Evolutionary conservation across 2,113 vertebrate species (phyloP), one percentile per base, ranked within the genome.

Genomic region (Cepphus grylle): DNA sequence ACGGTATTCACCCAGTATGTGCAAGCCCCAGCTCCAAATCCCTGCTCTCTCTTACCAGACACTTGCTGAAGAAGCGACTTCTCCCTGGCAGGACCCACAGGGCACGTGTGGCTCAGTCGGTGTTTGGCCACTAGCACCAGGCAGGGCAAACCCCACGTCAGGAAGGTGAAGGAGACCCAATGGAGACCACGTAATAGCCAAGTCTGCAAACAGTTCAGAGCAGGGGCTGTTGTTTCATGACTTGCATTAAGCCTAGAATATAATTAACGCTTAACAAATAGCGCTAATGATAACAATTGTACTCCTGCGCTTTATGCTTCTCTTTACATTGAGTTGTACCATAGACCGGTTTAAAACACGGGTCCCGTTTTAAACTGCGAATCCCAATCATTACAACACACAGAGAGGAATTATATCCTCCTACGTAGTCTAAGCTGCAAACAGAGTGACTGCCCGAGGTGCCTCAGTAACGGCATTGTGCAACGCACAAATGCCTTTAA

Each of bases 71-170:
- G 50, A 34, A 70, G 59, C 0, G 0, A 8, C 6, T 65, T 65
- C 10, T 91, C 49, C 56, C 36, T 29, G 3, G 14, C 0, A 0
- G 61, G 40, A 62, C 38, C 58, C 29, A 21, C 2, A 23, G 27
- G 38, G 45, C 15, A 30, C 0, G 0, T 17, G 78, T 4, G 15
- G 8, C 20, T 84, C 2, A 0, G 36, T 45, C 0, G 0, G 22
- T 12, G 15, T 36, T 49, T 4, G 12, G 30, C 25, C 7, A 4
- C 47, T 15, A 40, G 42, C 4, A 12, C 55, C 49, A 30, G 30
- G 25, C 3, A 3, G 15, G 81, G 20, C 63, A 88, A 77, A 78
- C 8, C 11, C 49, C 25, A 38, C 16, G 7, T 3, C 4, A 34
- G 65, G n/a, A 47, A 62, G 17, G 8, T 12, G n/a, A 77, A 43